phyloP scores from a whole-genome alignment of 2,888 invertebrate species.

The Zygogramma bicolorata region DNA sequence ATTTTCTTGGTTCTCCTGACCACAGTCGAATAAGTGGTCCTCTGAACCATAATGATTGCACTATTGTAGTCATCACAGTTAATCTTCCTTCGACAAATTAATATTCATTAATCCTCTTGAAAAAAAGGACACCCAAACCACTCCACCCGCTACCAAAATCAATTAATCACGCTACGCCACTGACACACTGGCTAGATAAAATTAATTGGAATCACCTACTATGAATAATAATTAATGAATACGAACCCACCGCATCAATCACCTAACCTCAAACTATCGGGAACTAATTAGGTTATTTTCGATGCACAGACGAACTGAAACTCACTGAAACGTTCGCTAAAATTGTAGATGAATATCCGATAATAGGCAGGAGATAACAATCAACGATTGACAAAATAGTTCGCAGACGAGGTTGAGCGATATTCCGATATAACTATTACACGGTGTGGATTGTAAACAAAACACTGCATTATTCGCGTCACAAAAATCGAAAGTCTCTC shows the following conservation, averaged over 20 bases:
- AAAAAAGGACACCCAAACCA: neutral
- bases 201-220: slow-evolving; percentile 7
- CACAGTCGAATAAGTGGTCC: no score
- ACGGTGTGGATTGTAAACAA: slow-evolving; percentile 2
- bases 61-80: no score
- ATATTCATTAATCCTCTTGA: neutral
- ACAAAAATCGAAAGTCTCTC: neutral
- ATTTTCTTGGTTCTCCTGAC: no score
- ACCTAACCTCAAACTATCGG: slow-evolving; percentile 19
- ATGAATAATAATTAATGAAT: slow-evolving; percentile 9
- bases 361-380: neutral
- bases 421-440: neutral
- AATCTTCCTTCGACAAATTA: neutral
- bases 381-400: neutral
- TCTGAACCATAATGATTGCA: no score
- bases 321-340: neutral
- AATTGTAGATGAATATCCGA: neutral
- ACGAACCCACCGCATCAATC: slow-evolving; percentile 10
- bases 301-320: neutral
- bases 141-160: neutral
- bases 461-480: neutral
- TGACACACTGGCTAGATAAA: neutral
- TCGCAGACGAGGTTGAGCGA: neutral
- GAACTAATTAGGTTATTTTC: slow-evolving; percentile 16
- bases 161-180: neutral